Base-by-base conservation (phyloP, 2,888 invertebrate genomes). In the Drosophila kokeensis region DNA sequence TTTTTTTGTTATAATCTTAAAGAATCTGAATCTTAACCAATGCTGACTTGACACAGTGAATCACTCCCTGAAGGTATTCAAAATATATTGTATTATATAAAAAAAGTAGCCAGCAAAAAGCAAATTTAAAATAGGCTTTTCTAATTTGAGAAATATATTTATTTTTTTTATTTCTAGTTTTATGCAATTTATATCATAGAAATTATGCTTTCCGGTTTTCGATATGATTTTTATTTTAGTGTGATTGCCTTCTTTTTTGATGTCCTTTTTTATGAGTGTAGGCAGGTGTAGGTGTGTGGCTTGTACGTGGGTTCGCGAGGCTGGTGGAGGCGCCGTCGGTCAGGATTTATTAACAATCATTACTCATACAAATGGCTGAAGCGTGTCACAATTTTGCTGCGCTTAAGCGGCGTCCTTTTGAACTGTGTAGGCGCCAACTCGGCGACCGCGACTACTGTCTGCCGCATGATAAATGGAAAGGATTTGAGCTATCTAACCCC, bases 341-440 rank as follows among this genome's bases (percentile, higher is more conserved):
- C 71, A 73, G 79, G 89, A 89, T 90, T 90, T 91, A 89, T 90
- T 90, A 81, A 82, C 81, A 86, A 88, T 89, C 88, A 90, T 90
- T 90, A 91, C 90, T 90, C 90, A 90, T 91, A 90, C 88, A 90
- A 90, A 90, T 90, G 89, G 90, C 79, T 84, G 90, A 89, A 89
- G 91, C 90, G 90, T 90, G 90, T 91, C 90, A 89, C 87, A 86
- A 86, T 90, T 90, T 89, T 84, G 83, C 84, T 87, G 81, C 78
- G 73, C 80, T 90, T 87, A 90, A 83, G 82, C 80, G 77, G 82
- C 82, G 70, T 77, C 82, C 82, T 79, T 89, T 89, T 80, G 83
- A 90, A 86, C 86, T 76, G 87, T 58, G 73, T 74, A 69, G 79
- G 63, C 72, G 61, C 78, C 69, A 65, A 34, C 60, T 55, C 30